phyloP scores from a whole-genome alignment of 2,797 vertebrate genomes.

The Scyliorhinus canicula region DNA sequence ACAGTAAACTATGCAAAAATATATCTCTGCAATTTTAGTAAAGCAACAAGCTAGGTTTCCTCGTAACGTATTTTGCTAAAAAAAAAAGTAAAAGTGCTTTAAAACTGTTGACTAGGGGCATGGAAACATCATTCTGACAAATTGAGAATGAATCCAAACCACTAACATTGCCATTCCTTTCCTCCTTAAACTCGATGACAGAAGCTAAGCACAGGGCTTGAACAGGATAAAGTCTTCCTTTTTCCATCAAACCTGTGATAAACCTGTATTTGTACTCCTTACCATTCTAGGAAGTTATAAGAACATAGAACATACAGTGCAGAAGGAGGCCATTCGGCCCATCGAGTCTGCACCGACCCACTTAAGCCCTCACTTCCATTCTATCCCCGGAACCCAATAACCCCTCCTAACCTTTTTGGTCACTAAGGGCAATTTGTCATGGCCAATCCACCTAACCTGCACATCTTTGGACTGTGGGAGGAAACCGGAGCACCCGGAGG shows the following conservation, averaged over 20 bases:
- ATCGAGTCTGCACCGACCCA: too few relatives aligned
- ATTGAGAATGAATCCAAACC: neutral
- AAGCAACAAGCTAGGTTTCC: neutral
- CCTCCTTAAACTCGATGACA: neutral
- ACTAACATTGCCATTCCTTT: neutral
- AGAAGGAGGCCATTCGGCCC: too few relatives aligned
- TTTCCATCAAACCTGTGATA: neutral
- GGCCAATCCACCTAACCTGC: too few relatives aligned
- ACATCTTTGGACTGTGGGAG: too few relatives aligned
- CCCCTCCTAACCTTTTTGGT: too few relatives aligned
- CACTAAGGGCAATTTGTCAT: too few relatives aligned
- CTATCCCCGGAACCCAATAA: too few relatives aligned
- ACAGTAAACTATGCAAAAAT: constrained; percentile 34
- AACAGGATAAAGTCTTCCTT: neutral
- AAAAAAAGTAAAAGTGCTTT: constrained; percentile 15
- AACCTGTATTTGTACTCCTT: neutral
- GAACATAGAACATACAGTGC: too few relatives aligned
- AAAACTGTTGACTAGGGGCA: neutral
- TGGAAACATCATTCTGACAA: constrained; percentile 6
- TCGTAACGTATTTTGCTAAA: neutral
- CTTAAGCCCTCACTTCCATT: too few relatives aligned
- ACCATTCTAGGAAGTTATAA: neutral
- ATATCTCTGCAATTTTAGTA: constrained; percentile 24
- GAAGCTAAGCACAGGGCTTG: neutral
- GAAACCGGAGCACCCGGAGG: too few relatives aligned